Percentiles rank a stretch among this genome's conserved stretches.
These are phyloP conservation scores for Phalera bucephala DNA, from an alignment of 2,888 invertebrate species.

Conservation along the genomic window DNA sequence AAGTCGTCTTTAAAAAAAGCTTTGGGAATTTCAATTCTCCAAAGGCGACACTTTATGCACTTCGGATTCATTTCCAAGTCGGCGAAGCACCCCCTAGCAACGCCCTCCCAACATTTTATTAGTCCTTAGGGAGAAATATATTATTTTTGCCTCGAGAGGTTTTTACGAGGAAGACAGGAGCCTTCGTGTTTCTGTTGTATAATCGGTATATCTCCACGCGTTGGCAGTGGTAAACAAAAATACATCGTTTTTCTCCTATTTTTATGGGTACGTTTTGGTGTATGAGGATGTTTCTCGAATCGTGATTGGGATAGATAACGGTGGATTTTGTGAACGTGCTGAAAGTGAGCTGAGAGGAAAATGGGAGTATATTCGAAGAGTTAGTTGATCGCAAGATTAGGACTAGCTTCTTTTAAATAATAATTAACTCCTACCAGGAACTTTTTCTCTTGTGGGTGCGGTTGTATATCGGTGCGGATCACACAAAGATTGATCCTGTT, in stretches of 20 bases:
- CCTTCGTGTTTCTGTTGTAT: constrained; percentile 8
- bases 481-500: too few species aligned
- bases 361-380: too few species aligned
- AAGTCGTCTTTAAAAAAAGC: constrained; percentile 9
- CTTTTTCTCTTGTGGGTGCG: too few species aligned
- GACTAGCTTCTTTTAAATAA: too few species aligned
- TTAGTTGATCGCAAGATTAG: too few species aligned
- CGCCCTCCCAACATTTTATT: constrained; percentile 19
- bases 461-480: too few species aligned
- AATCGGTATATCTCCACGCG: constrained; percentile 7
- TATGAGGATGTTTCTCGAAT: not conserved
- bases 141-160: constrained; percentile 16
- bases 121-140: constrained; percentile 23
- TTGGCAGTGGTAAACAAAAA: not conserved
- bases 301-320: too few species aligned
- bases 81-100: constrained; percentile 8
- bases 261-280: not conserved
- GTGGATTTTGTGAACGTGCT: too few species aligned
- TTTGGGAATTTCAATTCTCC: constrained; percentile 24
- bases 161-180: constrained; percentile 11
- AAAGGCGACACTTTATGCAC: constrained; percentile 19
- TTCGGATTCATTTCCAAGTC: constrained; percentile 4
- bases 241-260: not conserved
- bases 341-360: too few species aligned
- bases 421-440: too few species aligned